phyloP scores from a whole-genome alignment of 2,113 vertebrate genomes.

The Aldabrachelys gigantea region DNA sequence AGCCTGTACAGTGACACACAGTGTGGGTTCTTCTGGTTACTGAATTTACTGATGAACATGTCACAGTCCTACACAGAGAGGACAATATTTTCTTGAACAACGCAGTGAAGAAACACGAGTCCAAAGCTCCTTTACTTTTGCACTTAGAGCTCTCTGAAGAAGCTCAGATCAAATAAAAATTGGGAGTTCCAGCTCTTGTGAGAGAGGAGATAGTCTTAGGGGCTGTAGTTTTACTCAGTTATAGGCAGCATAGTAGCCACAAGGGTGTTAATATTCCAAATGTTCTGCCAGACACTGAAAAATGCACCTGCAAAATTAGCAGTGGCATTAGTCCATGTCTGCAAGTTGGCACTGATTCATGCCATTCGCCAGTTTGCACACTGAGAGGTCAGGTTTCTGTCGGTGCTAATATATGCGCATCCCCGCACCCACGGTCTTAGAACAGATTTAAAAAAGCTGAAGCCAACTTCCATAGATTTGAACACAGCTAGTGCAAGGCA shows the following conservation, averaged over 20 bases:
- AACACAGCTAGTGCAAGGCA: not conserved
- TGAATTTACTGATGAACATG: conserved; percentile 87
- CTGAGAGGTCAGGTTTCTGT: not conserved
- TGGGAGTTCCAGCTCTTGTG: not conserved
- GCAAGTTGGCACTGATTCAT: not conserved
- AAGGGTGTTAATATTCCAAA: not conserved
- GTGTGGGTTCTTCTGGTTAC: conserved; percentile 84
- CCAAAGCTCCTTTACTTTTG: not conserved
- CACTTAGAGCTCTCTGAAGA: not conserved
- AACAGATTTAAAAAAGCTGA: not conserved
- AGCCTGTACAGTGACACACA: conserved; percentile 83
- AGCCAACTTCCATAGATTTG: not conserved
- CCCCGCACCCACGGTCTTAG: not conserved
- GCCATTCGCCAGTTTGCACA: not conserved
- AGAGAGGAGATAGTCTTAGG: not conserved
- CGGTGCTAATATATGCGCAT: not conserved
- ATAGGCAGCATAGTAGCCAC: not conserved
- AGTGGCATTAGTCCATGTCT: not conserved
- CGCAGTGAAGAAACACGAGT: not conserved
- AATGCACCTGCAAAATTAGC: not conserved
- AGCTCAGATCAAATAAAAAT: not conserved
- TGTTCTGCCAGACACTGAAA: not conserved
- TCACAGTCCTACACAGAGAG: conserved; percentile 79
- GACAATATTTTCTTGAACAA: not conserved
- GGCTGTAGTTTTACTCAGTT: not conserved